A percentile compares a stretch with the other conserved stretches of the same genome.
These are phyloP conservation scores for Furnarius figulus DNA, from an alignment of 2,113 vertebrate species.

Conservation along the genomic window DNA sequence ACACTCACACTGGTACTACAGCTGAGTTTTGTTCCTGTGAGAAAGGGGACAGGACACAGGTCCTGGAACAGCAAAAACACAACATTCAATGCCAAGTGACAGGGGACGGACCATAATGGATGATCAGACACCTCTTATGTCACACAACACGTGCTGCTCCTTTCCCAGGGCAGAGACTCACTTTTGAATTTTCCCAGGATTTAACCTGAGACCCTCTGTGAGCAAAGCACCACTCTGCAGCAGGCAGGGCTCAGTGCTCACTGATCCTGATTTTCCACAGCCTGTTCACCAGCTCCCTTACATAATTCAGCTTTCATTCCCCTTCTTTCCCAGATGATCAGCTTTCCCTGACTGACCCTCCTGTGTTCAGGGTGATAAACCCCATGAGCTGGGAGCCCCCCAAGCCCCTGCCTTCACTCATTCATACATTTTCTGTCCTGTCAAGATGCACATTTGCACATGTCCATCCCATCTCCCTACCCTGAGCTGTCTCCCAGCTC, in stretches of 20 bases:
- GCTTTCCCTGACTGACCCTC: not conserved
- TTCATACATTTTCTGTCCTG: not conserved
- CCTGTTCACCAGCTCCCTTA: not conserved
- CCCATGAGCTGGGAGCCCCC: not conserved
- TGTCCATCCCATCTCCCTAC: not conserved
- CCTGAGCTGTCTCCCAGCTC: not conserved
- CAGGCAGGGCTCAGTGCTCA: not conserved
- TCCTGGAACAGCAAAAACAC: not conserved
- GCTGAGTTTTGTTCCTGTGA: not conserved
- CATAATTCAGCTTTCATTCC: not conserved
- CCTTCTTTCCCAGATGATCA: not conserved
- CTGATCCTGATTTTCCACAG: constrained; percentile 2
- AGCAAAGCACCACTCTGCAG: not conserved
- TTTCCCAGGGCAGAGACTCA: not conserved
- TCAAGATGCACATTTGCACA: not conserved
- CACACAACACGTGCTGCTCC: not conserved
- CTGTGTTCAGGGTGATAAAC: not conserved
- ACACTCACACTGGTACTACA: not conserved
- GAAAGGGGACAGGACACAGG: not conserved
- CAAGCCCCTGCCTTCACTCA: not conserved
- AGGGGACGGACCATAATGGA: fast-evolving
- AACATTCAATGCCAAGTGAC: not conserved
- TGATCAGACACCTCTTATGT: not conserved
- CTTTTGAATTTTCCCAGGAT: not conserved
- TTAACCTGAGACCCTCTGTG: not conserved